Evolutionary conservation across 2,888 invertebrate genomes (phyloP), one percentile per base, ranked within the genome.

Genomic region (Drosophila atripex): DNA sequence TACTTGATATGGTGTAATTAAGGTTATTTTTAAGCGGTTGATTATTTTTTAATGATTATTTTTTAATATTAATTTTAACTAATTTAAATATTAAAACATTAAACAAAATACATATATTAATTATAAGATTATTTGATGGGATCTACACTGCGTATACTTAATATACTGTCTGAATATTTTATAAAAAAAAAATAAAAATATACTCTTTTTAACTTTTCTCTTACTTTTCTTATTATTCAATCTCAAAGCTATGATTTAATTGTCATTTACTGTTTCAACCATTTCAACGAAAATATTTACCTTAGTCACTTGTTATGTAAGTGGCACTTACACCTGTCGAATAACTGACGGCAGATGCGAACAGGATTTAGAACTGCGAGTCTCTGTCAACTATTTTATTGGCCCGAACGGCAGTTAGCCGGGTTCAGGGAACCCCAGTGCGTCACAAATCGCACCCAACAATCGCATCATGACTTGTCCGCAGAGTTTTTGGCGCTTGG

Each of bases 341-440:
- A 9, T 9, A 3, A 2, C 28, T 28, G 35, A 1, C 1, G 35
- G 6, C 32, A 11, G 32, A 12, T 12, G 32, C 32, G 2, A 43
- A 43, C 43, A 43, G 43, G 43, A 43, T 43, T 43, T 43, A 21
- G 43, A 21, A 21, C 12, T 43, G 39, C 1, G n/a, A 35, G 35
- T 14, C 6, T n/a, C n/a, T 7, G 35, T 35, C 7, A 35, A 35
- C 35, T 35, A 35, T 41, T 41, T 9, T 41, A 41, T 7, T 41
- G 39, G 39, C 39, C 14, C 18, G 14, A 35, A 41, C 18, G 41
- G 18, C 18, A 41, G 18, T 43, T 43, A 43, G 21, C 51, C 21
- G 9, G 23, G 51, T 46, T 32, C 25, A 53, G 64, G 64, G 64
- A 64, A 53, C 53, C 64, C 46, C 63, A 53, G 63, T 64, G 64